phyloP scores from a whole-genome alignment of 1,140 invertebrate species.

The Megalopta genalis region DNA sequence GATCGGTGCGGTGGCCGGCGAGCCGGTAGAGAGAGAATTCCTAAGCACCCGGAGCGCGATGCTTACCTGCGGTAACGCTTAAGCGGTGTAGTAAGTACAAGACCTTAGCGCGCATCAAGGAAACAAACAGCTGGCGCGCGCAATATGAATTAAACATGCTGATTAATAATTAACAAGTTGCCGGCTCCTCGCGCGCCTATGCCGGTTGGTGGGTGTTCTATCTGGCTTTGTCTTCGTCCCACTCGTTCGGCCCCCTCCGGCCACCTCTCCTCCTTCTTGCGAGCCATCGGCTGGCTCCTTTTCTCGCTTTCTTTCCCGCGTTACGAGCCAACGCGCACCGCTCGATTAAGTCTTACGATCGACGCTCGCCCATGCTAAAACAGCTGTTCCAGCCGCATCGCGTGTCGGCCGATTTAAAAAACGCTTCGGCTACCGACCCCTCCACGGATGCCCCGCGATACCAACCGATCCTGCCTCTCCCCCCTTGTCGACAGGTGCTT shows the following conservation, averaged over 20 bases:
- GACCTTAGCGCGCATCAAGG: slow-evolving; percentile 75
- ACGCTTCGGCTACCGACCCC: neutral
- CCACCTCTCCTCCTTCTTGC: neutral
- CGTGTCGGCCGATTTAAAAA: slow-evolving; percentile 38
- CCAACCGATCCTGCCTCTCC: neutral
- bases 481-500: neutral
- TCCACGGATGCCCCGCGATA: neutral
- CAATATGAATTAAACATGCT: slow-evolving; percentile 79
- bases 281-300: neutral
- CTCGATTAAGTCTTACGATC: slow-evolving; percentile 56
- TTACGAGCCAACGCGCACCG: slow-evolving; percentile 32
- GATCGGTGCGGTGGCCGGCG: neutral
- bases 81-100: slow-evolving; percentile 68
- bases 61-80: slow-evolving; percentile 67
- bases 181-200: slow-evolving; percentile 61
- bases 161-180: slow-evolving; percentile 78
- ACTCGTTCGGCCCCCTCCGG: neutral
- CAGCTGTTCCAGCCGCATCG: slow-evolving; percentile 42
- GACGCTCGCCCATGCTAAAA: slow-evolving; percentile 18
- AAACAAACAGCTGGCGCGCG: slow-evolving; percentile 77
- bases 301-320: slow-evolving; percentile 1
- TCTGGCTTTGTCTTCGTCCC: slow-evolving; percentile 26
- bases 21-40: slow-evolving; percentile 49
- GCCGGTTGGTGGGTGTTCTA: slow-evolving; percentile 55
- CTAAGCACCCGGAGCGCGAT: slow-evolving; percentile 60